Percentiles rank a stretch among this genome's conserved stretches.
These are phyloP conservation scores for Motacilla tschutschensis DNA, from an alignment of 2,113 vertebrate species.

Conservation along the genomic window DNA sequence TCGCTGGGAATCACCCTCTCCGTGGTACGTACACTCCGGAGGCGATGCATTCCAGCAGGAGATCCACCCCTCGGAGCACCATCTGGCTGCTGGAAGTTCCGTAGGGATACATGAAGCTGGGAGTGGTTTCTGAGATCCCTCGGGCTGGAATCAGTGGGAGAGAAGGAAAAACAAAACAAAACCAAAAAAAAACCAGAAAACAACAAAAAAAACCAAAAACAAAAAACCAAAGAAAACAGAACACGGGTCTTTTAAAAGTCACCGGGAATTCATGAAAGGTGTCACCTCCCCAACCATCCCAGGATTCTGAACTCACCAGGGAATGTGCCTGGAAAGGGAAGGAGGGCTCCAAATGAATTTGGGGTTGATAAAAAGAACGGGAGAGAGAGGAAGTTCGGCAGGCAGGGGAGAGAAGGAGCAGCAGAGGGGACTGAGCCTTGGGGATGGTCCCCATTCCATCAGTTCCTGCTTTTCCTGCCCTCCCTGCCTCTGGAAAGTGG, in stretches of 20 bases:
- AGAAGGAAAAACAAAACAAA: not conserved
- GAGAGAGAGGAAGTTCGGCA: not conserved
- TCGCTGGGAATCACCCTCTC: accelerated
- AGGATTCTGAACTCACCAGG: not conserved
- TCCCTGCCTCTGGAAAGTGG: not conserved
- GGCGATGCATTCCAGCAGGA: conserved; percentile 94
- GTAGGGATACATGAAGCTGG: conserved; percentile 88
- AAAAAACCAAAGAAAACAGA: not conserved
- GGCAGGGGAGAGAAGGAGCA: not conserved
- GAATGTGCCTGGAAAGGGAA: not conserved
- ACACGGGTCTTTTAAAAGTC: conserved; percentile 19
- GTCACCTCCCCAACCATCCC: not conserved
- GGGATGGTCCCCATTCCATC: not conserved
- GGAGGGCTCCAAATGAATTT: not conserved
- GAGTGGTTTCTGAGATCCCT: conserved; percentile 83
- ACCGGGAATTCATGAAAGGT: accelerated
- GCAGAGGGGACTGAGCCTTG: accelerated
- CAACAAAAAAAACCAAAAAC: not conserved
- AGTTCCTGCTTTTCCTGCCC: not conserved
- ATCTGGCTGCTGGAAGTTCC: conserved; percentile 89
- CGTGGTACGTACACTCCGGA: conserved; percentile 87
- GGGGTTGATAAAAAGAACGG: not conserved
- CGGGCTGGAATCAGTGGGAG: conserved; percentile 79
- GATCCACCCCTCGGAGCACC: conserved; percentile 89
- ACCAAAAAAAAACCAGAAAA: not conserved